Base-by-base conservation (phyloP, 2,113 vertebrate species). In the Lepus timidus region DNA sequence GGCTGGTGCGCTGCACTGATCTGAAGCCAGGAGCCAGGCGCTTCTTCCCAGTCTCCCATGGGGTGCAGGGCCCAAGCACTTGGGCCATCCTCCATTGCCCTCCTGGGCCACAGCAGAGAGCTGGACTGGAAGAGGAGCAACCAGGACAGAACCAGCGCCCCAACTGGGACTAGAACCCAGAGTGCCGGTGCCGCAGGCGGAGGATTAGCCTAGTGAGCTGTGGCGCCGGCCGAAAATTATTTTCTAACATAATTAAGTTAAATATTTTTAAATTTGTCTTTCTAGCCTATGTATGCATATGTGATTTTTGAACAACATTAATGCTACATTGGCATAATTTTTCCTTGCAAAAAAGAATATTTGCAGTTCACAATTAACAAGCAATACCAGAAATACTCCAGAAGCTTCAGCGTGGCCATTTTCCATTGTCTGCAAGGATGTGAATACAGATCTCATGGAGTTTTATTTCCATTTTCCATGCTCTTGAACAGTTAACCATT, bases 401-500 rank as follows among this genome's bases (percentile, higher is more conserved):
- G 19, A 55, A 55, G 0, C 62, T 79, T 88, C 79, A 67, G 83
- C 4, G 16, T 22, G 16, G 12, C 36, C 36, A 23, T 79, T 73
- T 62, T 31, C n/a, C 33, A 62, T 23, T 83, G 64, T 52, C 31
- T 73, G 10, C 20, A 74, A 79, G 36, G 1, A 55, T 55, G 44
- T 22, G 19, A 80, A 73, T 51, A 74, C 27, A 79, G 31, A 55
- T 76, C 36, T 29, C 33, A 1, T 14, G 67, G n/a, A 85, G 11
- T 44, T 95, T 78, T 87, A 71, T 83, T 44, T 71, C 31, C 5
- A 33, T 58, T 73, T 71, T 10, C 29, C 73, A 88, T 13, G 22
- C 70, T 44, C 44, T 39, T 88, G 58, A 91, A 36, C 49, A 62
- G 65, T 79, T 91, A 79, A 67, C 79, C 71, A 62, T 88, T 79